Evolutionary conservation across 2,888 invertebrate species (phyloP).

Genomic region (Mechanitis mazaeus): DNA sequence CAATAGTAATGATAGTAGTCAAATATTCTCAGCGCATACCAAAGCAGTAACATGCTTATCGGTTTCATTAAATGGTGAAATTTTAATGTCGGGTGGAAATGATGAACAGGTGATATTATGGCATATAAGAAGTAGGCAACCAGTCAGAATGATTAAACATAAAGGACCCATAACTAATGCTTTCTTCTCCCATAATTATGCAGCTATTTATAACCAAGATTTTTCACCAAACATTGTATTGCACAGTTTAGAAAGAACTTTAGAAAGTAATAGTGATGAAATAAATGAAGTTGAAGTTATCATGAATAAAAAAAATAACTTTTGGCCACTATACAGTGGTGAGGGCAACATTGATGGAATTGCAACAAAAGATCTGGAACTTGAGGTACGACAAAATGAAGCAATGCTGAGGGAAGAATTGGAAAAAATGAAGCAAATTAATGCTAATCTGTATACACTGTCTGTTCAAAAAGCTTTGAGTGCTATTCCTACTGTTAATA

Average conservation of each 20-base stretch:
- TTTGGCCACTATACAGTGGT: constrained; percentile 51
- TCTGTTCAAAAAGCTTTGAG: constrained; percentile 66
- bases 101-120: constrained; percentile 87
- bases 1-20: constrained; percentile 66
- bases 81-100: constrained; percentile 85
- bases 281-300: constrained; percentile 63
- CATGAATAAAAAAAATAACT: constrained; percentile 53
- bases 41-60: constrained; percentile 83
- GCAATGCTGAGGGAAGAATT: constrained; percentile 66
- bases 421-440: constrained; percentile 72
- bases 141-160: constrained; percentile 81
- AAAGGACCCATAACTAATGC: constrained; percentile 87
- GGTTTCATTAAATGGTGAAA: constrained; percentile 82
- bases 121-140: constrained; percentile 87
- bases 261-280: constrained; percentile 72
- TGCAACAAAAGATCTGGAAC: constrained; percentile 41
- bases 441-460: constrained; percentile 77
- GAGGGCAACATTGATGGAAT: constrained; percentile 31
- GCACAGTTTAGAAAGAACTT: constrained; percentile 79
- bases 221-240: constrained; percentile 76
- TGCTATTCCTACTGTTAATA: constrained; percentile 27
- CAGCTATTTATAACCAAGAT: constrained; percentile 77
- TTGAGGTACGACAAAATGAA: constrained; percentile 48
- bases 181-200: constrained; percentile 77
- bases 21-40: constrained; percentile 81